These are phyloP conservation scores for Cichladusa arquata DNA, from an alignment of 2,113 vertebrate genomes.

Conservation along the genomic window DNA sequence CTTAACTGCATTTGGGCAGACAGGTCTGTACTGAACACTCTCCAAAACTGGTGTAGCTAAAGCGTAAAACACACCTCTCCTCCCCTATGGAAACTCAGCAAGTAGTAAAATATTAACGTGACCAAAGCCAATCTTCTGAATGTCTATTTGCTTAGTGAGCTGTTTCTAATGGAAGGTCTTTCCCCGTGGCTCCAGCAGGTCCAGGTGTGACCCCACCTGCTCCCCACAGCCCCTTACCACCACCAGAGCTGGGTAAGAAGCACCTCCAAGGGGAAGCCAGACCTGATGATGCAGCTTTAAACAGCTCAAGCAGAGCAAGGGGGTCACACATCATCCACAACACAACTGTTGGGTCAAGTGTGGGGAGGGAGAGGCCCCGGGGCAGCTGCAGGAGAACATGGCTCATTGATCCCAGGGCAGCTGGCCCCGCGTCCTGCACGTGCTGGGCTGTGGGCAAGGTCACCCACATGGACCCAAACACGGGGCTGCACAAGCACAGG, in stretches of 20 bases:
- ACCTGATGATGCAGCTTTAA: neutral
- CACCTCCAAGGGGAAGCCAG: conserved; percentile 1
- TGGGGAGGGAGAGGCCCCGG: conserved; percentile 40
- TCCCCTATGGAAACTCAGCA: neutral
- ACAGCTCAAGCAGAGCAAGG: neutral
- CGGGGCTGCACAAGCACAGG: neutral
- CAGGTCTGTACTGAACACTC: neutral
- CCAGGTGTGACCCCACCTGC: neutral
- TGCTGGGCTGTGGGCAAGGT: neutral
- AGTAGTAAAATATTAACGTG: conserved; percentile 77
- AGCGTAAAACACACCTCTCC: conserved; percentile 25
- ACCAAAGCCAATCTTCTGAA: conserved; percentile 24
- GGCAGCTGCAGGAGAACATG: conserved; percentile 71
- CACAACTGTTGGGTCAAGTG: conserved; percentile 68
- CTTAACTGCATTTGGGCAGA: neutral
- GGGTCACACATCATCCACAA: neutral
- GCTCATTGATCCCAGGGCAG: conserved; percentile 62
- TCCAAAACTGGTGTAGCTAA: neutral
- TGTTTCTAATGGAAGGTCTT: conserved; percentile 40
- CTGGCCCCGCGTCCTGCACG: conserved; percentile 45
- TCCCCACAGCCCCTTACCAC: neutral
- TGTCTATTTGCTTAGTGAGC: conserved; percentile 44
- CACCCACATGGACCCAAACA: neutral
- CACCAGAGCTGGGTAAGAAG: neutral
- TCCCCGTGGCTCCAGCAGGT: neutral